Base-by-base conservation (phyloP, 2,888 invertebrate genomes). In the Amphiduros pacificus region DNA sequence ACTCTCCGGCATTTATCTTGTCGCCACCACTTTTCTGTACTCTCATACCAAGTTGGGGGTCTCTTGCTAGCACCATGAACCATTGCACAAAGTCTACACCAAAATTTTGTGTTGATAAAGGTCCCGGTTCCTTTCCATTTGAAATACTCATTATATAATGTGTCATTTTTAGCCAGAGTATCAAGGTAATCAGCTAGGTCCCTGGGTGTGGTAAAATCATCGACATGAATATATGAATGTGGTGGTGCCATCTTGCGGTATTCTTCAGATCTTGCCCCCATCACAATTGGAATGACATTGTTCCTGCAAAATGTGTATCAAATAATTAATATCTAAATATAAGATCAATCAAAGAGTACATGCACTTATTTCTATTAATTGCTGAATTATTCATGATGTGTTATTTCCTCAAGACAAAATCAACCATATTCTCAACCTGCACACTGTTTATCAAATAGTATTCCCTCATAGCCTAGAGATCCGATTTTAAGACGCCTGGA, bases 21-120 rank as follows among this genome's bases (percentile, higher is more conserved):
- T 24, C 53, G 31, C 68, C 68, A 68, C 68, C 68, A 68, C 5
- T 54, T 32, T 11, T 64, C 52, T n/a, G 66, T 32, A 49, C 61
- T 60, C 17, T 26, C 17, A 49, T 64, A 68, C 64, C 64, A 66
- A 56, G 55, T 20, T 49, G 14, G 22, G 2, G 52, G 59, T 6
- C 24, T 51, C 2, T 48, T 57, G 14, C 17, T 52, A 40, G 56
- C 53, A 40, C 61, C 65, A 36, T 68, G 68, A 20, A 78, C 62
- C 72, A 81, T 71, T 29, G 92, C 89, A 82, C 94, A 94, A 61
- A 94, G 86, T 41, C 94, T 89, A 80, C 94, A 94, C 89, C 93
- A 93, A 84, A 93, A 94, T 82, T 89, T 93, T 26, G 97, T 97
- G 84, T 97, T 95, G 75, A 97, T 92, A 80, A 97, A 94, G 81